Evolutionary conservation across 2,113 vertebrate species (phyloP).

Genomic region (Hippoglossus stenolepis): DNA sequence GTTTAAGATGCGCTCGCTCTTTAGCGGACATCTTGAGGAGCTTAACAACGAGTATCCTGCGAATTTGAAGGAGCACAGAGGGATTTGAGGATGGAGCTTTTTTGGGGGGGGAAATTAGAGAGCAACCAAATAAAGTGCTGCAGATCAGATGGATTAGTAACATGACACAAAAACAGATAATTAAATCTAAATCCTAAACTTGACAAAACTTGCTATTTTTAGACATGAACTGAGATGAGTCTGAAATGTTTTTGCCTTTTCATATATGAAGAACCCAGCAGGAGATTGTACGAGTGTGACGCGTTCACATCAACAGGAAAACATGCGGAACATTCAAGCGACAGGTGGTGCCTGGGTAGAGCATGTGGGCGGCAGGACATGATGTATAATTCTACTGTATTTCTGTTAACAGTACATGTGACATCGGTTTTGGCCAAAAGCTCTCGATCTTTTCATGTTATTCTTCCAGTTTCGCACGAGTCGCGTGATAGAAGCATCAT

Average conservation of each 20-base stretch:
- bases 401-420: no score
- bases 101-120: slow-evolving; percentile 23
- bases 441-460: no score
- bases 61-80: slow-evolving; percentile 31
- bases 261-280: no score
- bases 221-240: no score
- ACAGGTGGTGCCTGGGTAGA: no score
- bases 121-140: slow-evolving; percentile 16
- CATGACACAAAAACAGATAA: background rate
- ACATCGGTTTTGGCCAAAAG: no score
- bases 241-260: no score
- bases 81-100: slow-evolving; percentile 19
- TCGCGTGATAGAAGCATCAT: no score
- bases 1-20: slow-evolving; percentile 65
- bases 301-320: no score
- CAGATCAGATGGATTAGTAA: slow-evolving; percentile 14
- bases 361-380: background rate
- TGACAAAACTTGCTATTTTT: background rate
- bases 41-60: slow-evolving; percentile 41
- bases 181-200: background rate
- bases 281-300: no score
- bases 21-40: slow-evolving; percentile 44
- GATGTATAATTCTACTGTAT: background rate
- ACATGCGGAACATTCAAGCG: background rate
- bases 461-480: no score